Evolutionary conservation across 2,797 vertebrate species (phyloP).

Genomic region (Acrossocheilus fasciatus): DNA sequence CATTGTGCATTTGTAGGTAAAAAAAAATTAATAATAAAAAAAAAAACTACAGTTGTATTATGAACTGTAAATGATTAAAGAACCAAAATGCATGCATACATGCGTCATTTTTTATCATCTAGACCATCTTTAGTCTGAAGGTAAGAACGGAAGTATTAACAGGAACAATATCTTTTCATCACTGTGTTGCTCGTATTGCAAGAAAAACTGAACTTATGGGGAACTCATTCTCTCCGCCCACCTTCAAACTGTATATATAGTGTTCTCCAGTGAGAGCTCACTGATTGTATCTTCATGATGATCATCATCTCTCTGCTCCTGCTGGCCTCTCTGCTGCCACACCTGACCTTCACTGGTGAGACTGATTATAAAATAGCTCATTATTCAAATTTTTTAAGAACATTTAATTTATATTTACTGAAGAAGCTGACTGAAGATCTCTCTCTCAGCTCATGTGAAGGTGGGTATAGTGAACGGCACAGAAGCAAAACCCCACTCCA

Average conservation of each 20-base stretch:
- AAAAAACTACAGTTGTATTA: not conserved
- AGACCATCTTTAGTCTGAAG: not conserved
- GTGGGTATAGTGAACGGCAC: conserved; percentile 50
- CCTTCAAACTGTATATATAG: not conserved
- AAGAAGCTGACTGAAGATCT: not conserved
- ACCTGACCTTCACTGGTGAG: conserved; percentile 51
- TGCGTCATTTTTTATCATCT: not conserved
- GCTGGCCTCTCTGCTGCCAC: conserved; percentile 42
- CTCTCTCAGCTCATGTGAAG: conserved; percentile 36
- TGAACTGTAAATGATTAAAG: not conserved
- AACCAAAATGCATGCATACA: not conserved
- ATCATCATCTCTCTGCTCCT: conserved; percentile 37
- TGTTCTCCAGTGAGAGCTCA: not conserved
- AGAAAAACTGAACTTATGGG: not conserved
- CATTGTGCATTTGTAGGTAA: not conserved
- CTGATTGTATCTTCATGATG: conserved; percentile 41
- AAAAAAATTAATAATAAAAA: no score
- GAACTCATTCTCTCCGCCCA: not conserved
- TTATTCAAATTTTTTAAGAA: not conserved
- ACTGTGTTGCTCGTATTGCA: not conserved
- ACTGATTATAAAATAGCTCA: not conserved
- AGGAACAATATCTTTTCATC: not conserved
- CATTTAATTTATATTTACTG: not conserved
- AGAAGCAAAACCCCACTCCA: conserved; percentile 40
- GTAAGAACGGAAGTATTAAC: not conserved